phyloP scores from a whole-genome alignment of 1,140 invertebrate genomes.

The Trypoxylus dichotomus region DNA sequence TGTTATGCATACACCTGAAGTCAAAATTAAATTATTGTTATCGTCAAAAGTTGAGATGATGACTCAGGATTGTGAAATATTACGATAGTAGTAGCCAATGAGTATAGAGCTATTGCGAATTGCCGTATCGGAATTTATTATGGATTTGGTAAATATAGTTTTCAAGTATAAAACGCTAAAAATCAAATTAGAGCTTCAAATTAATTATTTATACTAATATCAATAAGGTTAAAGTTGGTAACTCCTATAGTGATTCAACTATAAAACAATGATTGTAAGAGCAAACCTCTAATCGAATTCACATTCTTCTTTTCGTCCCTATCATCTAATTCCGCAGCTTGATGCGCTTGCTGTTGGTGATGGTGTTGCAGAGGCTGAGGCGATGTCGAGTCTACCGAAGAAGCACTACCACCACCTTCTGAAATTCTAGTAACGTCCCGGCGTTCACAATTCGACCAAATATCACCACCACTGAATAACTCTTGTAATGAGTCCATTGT shows the following conservation, averaged over 20 bases:
- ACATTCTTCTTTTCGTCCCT: constrained; percentile 61
- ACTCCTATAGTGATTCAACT: too few relatives aligned
- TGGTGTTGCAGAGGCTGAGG: constrained; percentile 48
- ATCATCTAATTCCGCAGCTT: constrained; percentile 50
- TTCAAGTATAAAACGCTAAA: neutral
- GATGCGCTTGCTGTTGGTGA: constrained; percentile 22
- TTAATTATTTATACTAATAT: too few relatives aligned
- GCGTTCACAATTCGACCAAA: constrained; percentile 41
- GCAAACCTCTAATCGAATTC: constrained; percentile 65
- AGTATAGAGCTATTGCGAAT: neutral
- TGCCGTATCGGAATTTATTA: neutral
- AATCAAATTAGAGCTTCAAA: neutral
- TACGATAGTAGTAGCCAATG: neutral
- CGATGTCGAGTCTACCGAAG: constrained; percentile 46
- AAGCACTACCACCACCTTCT: constrained; percentile 40
- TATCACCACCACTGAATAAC: constrained; percentile 47
- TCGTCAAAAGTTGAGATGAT: neutral
- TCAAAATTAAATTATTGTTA: too few relatives aligned
- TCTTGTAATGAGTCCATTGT: constrained; percentile 53
- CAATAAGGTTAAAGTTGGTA: too few relatives aligned
- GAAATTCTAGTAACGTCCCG: constrained; percentile 35
- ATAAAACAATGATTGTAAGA: neutral
- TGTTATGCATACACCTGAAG: too few relatives aligned
- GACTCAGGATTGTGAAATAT: neutral
- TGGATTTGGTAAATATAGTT: neutral